phyloP scores from a whole-genome alignment of 2,113 vertebrate species.

The Corythaixoides concolor region DNA sequence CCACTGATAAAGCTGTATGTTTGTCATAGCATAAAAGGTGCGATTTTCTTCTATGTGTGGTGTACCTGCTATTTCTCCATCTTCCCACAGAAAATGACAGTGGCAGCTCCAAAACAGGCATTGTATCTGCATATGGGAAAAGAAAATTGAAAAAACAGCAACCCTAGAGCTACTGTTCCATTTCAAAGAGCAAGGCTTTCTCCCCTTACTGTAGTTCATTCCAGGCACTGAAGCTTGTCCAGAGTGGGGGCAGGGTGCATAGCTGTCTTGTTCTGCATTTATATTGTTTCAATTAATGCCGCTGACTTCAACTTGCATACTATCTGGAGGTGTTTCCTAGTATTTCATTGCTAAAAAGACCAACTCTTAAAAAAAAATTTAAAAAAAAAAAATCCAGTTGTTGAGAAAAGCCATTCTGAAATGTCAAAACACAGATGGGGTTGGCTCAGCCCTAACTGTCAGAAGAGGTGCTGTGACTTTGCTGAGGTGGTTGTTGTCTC shows the following conservation, averaged over 20 bases:
- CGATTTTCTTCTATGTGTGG: background rate
- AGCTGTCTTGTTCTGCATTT: background rate
- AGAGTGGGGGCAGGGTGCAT: rapidly evolving
- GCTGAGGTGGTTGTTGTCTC: background rate
- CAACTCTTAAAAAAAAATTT: background rate
- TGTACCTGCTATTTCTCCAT: background rate
- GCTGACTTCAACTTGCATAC: background rate
- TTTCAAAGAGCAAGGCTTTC: background rate
- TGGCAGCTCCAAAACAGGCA: background rate
- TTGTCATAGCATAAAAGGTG: background rate
- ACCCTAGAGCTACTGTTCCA: background rate
- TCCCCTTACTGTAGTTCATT: background rate
- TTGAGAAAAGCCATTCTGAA: background rate
- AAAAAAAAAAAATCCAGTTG: background rate
- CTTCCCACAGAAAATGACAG: background rate
- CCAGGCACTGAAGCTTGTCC: background rate
- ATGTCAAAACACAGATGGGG: background rate
- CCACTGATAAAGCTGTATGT: background rate
- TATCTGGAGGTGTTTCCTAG: background rate
- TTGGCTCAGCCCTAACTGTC: background rate
- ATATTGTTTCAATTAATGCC: background rate
- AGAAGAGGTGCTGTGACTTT: background rate
- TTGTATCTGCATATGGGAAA: background rate
- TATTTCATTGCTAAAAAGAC: background rate
- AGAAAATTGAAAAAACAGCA: background rate